Base-by-base conservation (phyloP, 30 jellyfish, hydroid and myxozoan genomes). In the Morbakka virulenta region DNA sequence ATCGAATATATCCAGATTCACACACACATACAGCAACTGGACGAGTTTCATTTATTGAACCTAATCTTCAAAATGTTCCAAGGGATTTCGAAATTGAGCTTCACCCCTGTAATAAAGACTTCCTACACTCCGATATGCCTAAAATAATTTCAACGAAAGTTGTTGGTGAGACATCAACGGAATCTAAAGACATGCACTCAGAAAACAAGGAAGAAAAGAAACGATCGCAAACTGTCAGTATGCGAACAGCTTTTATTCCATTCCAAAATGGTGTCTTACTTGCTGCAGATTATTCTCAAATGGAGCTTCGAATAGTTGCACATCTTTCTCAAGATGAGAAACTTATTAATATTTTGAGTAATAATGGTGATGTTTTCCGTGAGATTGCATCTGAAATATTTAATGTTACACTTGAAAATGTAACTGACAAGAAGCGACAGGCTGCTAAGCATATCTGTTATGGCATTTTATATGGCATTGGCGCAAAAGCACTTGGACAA, bases 391-490 rank as follows among this genome's bases (percentile, higher is more conserved):
- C 96, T n/a, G 98, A 92, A 71, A 80, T 80, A 2, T 74, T 80
- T 34, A 83, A 65, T 30, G 68, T 85, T 32, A n/a, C 70, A 3
- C 65, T 62, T 24, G 88, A 67, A 12, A 79, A 67, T 25, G 98
- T 92, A 3, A 80, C 95, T 13, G 69, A 64, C 13, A 71, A 32
- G n/a, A 95, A 82, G 51, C 83, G 98, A 28, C 98, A 92, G 47
- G 53, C 63, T 50, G 95, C 98, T 12, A 92, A 92, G 57, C 96
- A 86, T 24, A 69, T 92, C 9, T 92, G 96, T 74, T 92, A 92
- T 67, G 98, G 98, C 4, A 85, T 92, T 0, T 75, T 92, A 48
- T 92, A 92, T 69, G 98, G 98, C 21, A 92, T 92, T 28, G 98
- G 98, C 2, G 21, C 91, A 71, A 92, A 85, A 35, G 75, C 95